Evolutionary conservation across 2,113 vertebrate species (phyloP), one percentile per base, ranked within the genome.

Genomic region (Grallaria varia): DNA sequence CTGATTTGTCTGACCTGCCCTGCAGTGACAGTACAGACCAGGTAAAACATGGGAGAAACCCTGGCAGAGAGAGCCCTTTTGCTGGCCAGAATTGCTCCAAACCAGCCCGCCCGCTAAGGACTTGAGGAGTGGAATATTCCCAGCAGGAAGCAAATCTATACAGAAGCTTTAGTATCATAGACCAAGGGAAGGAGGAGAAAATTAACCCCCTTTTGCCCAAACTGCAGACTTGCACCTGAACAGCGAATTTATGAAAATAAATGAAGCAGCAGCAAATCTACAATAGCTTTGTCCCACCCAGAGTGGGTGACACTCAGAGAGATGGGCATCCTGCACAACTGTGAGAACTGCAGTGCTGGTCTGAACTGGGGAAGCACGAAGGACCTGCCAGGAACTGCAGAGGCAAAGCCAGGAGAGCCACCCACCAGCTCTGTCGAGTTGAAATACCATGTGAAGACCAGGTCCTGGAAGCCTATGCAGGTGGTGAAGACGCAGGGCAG

Each of bases 381-480:
- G 27, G 44, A 77, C 28, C 33, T 47, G 35, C 52, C 47, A 19
- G 20, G 35, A 68, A 24, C 64, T n/a, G 31, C 33, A 60, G 73
- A 74, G 40, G 45, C 62, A 74, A 49, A 92, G 90, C 49, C 64
- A 78, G 6, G 82, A 35, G 30, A 27, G 60, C 12, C 42, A 94
- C 93, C 37, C 79, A 96, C 96, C 96, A 66, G 1, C 93, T 97
- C 97, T 0, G 94, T 97, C 2, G 62, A 78, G 74, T 98, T 98
- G 96, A 97, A 98, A 60, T 95, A 97, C 99, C 99, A 99, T 23
- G 89, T 98, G 98, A 99, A 99, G 86, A 97, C 97, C 14, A 99
- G 98, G 92, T 99, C 92, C 50, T 98, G 69, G 23, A 99, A 99
- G 89, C 99, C 99, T 5, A 98, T 99, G 81, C 99, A 99, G 97